Percentiles rank a stretch among this genome's conserved stretches.
These are phyloP conservation scores for Melinopterus prodromus DNA, from an alignment of 2,888 invertebrate species.

Conservation along the genomic window DNA sequence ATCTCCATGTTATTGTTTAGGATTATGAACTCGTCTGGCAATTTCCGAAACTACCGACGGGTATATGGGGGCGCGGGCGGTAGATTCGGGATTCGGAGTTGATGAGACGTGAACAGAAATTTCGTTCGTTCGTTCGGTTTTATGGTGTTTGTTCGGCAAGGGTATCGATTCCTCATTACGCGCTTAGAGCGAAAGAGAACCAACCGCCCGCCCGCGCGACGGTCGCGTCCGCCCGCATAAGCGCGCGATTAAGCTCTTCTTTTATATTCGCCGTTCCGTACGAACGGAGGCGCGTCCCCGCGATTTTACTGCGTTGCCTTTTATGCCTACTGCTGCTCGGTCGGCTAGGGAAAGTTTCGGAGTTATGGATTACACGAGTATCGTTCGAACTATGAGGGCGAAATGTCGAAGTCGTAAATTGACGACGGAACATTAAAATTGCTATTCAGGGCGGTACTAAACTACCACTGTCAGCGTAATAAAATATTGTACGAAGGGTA, in stretches of 20 bases:
- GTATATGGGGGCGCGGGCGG: background rate
- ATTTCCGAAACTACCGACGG: background rate
- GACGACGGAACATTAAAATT: background rate
- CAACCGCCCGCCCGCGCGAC: background rate
- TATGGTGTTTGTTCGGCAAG: conserved; percentile 4
- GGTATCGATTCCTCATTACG: background rate
- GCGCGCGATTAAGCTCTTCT: background rate
- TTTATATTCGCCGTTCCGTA: conserved; percentile 4
- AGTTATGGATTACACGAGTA: background rate
- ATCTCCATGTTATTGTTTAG: conserved; percentile 4
- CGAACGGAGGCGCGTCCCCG: background rate
- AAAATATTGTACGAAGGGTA: too few relatives aligned
- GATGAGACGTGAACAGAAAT: background rate
- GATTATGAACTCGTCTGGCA: background rate
- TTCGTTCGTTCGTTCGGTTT: background rate
- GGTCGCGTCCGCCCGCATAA: background rate
- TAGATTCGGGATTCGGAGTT: background rate
- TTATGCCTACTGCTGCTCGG: background rate
- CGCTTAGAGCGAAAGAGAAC: background rate
- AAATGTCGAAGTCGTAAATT: background rate
- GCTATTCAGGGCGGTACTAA: too few relatives aligned
- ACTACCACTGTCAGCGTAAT: too few relatives aligned
- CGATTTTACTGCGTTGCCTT: background rate
- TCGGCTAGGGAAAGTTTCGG: background rate
- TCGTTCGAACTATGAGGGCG: background rate